Conservation (phyloP, 2,113 vertebrate genomes). For the Lucifuga dentata region DNA sequence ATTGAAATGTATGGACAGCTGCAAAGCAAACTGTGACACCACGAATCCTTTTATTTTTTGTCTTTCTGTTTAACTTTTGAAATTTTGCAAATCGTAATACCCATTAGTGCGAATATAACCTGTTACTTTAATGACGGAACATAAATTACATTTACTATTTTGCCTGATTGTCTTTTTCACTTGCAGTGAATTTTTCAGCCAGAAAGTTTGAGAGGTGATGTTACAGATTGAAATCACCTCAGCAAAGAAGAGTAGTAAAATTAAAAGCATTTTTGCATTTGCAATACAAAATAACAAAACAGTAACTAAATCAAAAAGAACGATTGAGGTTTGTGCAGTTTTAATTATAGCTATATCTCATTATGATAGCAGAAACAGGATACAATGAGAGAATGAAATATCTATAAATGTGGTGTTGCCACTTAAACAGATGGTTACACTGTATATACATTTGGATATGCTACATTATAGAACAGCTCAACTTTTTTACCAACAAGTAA, state of each 20-base stretch:
- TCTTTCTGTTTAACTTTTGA: constrained; percentile 50
- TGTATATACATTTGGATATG: constrained; percentile 20
- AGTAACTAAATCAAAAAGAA: constrained; percentile 41
- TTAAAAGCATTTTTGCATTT: constrained; percentile 49
- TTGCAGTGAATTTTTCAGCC: constrained; percentile 58
- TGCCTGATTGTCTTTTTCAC: constrained; percentile 53
- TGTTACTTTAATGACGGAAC: constrained; percentile 70
- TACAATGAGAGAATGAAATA: not conserved
- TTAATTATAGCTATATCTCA: constrained; percentile 43
- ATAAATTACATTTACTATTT: constrained; percentile 66
- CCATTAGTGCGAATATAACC: constrained; percentile 53
- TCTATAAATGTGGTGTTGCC: constrained; percentile 9
- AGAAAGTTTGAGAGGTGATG: constrained; percentile 55
- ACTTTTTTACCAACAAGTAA: not conserved
- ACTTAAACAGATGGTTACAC: not conserved
- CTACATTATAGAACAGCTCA: not conserved
- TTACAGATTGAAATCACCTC: constrained; percentile 58
- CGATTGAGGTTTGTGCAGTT: constrained; percentile 36
- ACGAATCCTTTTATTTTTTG: constrained; percentile 28
- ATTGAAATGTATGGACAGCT: constrained; percentile 35
- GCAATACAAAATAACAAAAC: constrained; percentile 44
- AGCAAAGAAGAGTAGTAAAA: constrained; percentile 41
- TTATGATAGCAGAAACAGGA: not conserved
- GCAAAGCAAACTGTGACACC: constrained; percentile 54
- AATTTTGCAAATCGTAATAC: constrained; percentile 47